A percentile compares a stretch with the other conserved stretches of the same genome.
Conservation (phyloP, 2,113 vertebrate species). For the Desmodus rotundus region DNA sequence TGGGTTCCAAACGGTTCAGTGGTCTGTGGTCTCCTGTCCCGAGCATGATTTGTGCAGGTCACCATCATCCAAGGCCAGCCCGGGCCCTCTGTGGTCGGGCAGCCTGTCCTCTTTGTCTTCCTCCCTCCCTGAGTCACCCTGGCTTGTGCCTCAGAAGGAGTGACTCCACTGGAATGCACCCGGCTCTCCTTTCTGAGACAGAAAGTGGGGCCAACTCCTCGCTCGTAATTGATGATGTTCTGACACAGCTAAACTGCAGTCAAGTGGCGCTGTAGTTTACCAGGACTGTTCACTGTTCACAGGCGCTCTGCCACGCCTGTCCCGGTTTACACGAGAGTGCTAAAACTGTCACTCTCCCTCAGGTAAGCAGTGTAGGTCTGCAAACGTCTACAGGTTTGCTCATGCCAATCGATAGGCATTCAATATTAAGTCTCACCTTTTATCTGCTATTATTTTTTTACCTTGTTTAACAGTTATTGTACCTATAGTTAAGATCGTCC, state of each 20-base stretch:
- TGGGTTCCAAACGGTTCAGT: neutral
- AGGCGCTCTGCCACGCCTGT: neutral
- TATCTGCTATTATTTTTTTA: neutral
- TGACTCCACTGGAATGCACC: neutral
- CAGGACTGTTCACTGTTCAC: neutral
- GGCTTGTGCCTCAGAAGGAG: neutral
- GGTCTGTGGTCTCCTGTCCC: neutral
- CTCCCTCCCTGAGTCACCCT: neutral
- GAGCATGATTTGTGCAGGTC: conserved; percentile 12
- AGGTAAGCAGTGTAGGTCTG: conserved; percentile 15
- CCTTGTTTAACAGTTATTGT: neutral
- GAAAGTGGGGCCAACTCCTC: neutral
- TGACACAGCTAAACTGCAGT: neutral
- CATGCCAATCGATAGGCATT: neutral
- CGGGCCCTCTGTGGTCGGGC: neutral
- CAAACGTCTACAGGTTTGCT: neutral
- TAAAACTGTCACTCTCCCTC: neutral
- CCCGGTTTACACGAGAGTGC: neutral
- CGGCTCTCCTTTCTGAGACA: neutral
- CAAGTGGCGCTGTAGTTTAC: neutral
- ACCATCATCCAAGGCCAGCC: neutral
- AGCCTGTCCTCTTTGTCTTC: neutral
- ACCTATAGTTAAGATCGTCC: neutral
- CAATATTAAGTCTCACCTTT: neutral
- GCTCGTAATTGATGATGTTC: neutral